Conservation (phyloP, 1,140 invertebrate species). For the Zaprionus camerounensis region DNA sequence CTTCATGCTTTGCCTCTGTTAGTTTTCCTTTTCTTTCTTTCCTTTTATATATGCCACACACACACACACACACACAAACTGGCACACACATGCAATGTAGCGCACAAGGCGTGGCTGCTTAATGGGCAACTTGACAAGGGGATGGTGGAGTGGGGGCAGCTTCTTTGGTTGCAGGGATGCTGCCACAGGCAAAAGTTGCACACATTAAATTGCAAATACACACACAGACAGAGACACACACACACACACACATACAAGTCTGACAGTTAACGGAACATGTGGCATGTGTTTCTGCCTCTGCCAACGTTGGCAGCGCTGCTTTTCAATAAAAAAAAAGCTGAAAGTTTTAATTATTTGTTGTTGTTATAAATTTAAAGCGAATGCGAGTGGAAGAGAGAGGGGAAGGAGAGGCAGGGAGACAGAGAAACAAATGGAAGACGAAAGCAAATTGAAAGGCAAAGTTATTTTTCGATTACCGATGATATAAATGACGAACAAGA, state of each 20-base stretch:
- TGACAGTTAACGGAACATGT: slow-evolving; percentile 62
- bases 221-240: not conserved
- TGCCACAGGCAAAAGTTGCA: slow-evolving; percentile 26
- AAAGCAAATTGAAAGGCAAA: slow-evolving; percentile 1
- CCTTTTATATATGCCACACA: slow-evolving; percentile 54
- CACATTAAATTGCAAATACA: slow-evolving; percentile 19
- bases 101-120: slow-evolving; percentile 43
- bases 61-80: slow-evolving; percentile 13
- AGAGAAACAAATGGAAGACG: not conserved
- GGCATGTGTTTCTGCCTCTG: slow-evolving; percentile 17
- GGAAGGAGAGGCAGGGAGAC: not conserved
- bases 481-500: not conserved
- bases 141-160: not conserved
- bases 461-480: not conserved
- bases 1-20: slow-evolving; percentile 27
- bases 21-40: slow-evolving; percentile 45
- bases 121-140: slow-evolving; percentile 1
- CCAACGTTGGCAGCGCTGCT: slow-evolving; percentile 10
- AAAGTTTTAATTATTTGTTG: slow-evolving; percentile 69
- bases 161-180: slow-evolving; percentile 27
- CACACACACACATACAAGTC: not conserved
- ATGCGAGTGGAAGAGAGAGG: not conserved
- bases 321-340: slow-evolving; percentile 33
- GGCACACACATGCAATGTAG: slow-evolving; percentile 30
- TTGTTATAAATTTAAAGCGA: slow-evolving; percentile 54